Conservation (phyloP, 1,140 invertebrate species). For the Mizuhopecten yessoensis region DNA sequence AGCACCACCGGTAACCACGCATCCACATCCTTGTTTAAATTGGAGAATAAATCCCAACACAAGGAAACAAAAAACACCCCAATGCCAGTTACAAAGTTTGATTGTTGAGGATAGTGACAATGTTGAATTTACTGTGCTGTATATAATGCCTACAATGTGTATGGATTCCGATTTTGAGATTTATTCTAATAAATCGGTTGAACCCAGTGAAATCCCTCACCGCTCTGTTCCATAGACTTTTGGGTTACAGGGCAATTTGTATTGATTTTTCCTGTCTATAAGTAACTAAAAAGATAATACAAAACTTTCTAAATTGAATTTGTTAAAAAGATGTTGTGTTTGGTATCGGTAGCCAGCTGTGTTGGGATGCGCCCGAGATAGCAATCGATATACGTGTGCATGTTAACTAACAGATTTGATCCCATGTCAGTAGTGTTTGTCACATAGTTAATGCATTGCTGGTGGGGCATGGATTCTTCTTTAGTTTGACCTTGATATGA, state of each 20-base stretch:
- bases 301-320: neutral
- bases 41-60: too few relatives aligned
- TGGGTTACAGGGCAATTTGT: neutral
- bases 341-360: neutral
- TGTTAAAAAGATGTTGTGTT: neutral
- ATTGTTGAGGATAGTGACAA: too few relatives aligned
- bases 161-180: too few relatives aligned
- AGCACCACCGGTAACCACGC: too few relatives aligned
- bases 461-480: neutral
- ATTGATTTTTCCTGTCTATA: neutral
- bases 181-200: too few relatives aligned
- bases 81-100: too few relatives aligned
- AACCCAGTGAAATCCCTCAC: neutral
- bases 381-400: neutral
- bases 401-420: constrained; percentile 28
- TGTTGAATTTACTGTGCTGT: too few relatives aligned
- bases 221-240: neutral
- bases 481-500: neutral
- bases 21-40: too few relatives aligned
- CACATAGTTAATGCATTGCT: neutral
- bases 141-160: too few relatives aligned
- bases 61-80: too few relatives aligned
- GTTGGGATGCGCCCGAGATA: neutral
- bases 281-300: neutral
- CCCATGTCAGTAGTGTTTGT: neutral